Evolutionary conservation across 2,888 invertebrate species (phyloP).

Genomic region (Metacarcinus magister): DNA sequence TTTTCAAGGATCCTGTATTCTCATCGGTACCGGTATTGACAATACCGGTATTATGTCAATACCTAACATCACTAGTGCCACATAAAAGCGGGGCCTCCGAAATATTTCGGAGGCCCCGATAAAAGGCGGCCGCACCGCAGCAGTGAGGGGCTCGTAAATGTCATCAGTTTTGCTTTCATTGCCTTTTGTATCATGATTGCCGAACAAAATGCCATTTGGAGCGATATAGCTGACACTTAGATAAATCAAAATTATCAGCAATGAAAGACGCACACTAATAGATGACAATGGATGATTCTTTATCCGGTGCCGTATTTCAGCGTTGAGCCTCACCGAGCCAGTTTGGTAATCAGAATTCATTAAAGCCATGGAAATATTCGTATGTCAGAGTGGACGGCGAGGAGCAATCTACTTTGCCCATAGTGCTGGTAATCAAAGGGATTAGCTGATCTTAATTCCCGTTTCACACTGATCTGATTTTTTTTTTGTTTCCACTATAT

Average conservation of each 20-base stretch:
- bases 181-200: conserved; percentile 13
- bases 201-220: not conserved
- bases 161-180: not conserved
- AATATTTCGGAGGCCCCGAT: too few species aligned
- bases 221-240: not conserved
- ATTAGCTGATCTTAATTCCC: not conserved
- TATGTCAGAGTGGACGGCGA: not conserved
- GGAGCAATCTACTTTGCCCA: not conserved
- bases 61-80: too few species aligned
- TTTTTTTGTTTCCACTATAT: too few species aligned
- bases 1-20: too few species aligned
- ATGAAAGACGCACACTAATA: not conserved
- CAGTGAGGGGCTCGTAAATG: not conserved
- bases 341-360: not conserved
- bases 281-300: conserved; percentile 7
- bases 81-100: too few species aligned
- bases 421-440: not conserved
- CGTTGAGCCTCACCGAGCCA: not conserved
- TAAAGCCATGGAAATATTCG: conserved; percentile 18
- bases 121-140: too few species aligned
- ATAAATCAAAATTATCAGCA: not conserved
- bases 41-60: too few species aligned
- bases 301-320: not conserved
- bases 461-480: not conserved
- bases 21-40: too few species aligned